A percentile compares a stretch with the other conserved stretches of the same genome.
Conservation (phyloP, 2,888 invertebrate species). For the Plagiodera versicolora region DNA sequence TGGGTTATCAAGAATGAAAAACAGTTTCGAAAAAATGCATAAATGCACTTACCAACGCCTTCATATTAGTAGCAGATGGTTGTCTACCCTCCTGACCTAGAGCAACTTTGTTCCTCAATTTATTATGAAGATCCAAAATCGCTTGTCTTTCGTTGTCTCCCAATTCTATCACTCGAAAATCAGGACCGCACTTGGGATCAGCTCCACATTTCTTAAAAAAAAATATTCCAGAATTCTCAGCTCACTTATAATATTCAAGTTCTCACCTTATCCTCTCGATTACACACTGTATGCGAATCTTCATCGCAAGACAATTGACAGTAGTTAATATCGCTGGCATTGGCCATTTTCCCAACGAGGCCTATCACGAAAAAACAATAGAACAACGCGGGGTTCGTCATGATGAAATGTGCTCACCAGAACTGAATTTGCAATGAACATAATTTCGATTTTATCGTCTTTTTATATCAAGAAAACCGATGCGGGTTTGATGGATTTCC, state of each 20-base stretch:
- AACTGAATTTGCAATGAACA: background rate
- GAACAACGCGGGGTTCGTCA: background rate
- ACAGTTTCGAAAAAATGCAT: no score
- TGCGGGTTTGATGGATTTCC: background rate
- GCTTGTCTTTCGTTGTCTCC: conserved; percentile 45
- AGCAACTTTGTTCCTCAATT: conserved; percentile 48
- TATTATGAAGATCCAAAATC: conserved; percentile 50
- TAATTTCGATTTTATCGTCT: background rate
- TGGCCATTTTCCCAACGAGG: background rate
- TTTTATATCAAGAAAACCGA: background rate
- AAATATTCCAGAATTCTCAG: no score
- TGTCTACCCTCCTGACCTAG: conserved; percentile 47
- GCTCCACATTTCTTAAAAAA: background rate
- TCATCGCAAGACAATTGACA: background rate
- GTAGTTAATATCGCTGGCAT: background rate
- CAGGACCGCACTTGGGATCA: background rate
- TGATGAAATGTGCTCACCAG: background rate
- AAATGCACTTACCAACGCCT: conserved; percentile 42
- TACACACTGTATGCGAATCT: background rate
- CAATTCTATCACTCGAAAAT: conserved; percentile 38
- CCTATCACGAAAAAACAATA: background rate
- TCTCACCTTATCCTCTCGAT: background rate
- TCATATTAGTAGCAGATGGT: conserved; percentile 50
- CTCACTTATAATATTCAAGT: no score
- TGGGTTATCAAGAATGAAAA: no score